Evolutionary conservation across 2,113 vertebrate species (phyloP).

Genomic region (Vimba vimba): DNA sequence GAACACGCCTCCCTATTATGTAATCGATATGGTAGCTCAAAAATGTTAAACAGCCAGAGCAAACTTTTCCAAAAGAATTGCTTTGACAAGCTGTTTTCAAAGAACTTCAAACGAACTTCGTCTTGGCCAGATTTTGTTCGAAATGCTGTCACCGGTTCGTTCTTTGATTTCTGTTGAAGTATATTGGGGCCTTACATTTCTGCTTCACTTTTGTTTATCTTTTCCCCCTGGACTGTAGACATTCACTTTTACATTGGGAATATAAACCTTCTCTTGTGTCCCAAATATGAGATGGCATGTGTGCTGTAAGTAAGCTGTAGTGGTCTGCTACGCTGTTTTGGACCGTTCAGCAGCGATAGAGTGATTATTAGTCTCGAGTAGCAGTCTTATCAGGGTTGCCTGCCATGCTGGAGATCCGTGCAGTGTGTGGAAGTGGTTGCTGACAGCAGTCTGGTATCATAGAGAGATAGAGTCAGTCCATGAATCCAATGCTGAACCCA

Average conservation of each 20-base stretch:
- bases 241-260: neutral
- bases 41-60: no score
- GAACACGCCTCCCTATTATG: no score
- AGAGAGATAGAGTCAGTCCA: neutral
- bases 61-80: no score
- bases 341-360: neutral
- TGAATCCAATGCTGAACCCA: neutral
- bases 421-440: neutral
- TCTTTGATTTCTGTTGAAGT: no score
- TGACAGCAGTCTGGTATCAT: slow-evolving; percentile 37
- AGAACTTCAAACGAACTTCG: no score
- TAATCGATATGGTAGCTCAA: no score
- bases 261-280: neutral
- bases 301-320: neutral
- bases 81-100: no score
- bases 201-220: neutral
- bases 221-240: neutral
- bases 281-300: neutral
- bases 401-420: slow-evolving; percentile 21
- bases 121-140: no score
- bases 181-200: neutral
- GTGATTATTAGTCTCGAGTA: slow-evolving; percentile 35
- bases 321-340: neutral
- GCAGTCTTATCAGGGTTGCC: slow-evolving; percentile 36
- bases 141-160: no score